Evolutionary conservation across 2,113 vertebrate genomes (phyloP).

Genomic region (Syngnathus typhle): DNA sequence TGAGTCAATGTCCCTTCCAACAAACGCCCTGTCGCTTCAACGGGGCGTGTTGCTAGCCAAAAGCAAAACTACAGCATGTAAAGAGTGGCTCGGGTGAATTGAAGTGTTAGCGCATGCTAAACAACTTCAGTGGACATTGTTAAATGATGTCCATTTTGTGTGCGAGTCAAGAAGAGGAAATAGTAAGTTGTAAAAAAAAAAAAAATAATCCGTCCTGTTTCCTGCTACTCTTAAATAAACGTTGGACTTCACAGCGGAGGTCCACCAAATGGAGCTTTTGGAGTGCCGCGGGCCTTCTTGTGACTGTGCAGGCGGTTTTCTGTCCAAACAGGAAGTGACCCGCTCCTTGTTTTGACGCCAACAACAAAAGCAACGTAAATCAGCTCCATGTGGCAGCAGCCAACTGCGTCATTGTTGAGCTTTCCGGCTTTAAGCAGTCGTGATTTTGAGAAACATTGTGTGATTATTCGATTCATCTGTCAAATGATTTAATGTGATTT

Average conservation of each 20-base stretch:
- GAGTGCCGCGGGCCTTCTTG: constrained; percentile 34
- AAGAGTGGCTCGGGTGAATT: too few species aligned
- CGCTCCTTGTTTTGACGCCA: constrained; percentile 13
- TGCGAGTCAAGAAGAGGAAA: neutral
- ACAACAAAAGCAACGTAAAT: constrained; percentile 43
- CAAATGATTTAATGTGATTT: too few species aligned
- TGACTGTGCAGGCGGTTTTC: constrained; percentile 40
- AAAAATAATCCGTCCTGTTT: neutral
- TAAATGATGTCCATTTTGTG: neutral
- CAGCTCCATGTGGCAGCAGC: constrained; percentile 10
- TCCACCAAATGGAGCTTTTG: neutral
- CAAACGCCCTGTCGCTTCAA: too few species aligned
- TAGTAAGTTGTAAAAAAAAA: neutral
- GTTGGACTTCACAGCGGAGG: neutral
- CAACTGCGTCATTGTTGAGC: neutral
- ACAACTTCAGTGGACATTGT: neutral
- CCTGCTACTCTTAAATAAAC: neutral
- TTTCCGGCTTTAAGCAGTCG: too few species aligned
- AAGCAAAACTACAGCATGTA: too few species aligned
- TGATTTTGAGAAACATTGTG: too few species aligned
- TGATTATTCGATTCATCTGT: too few species aligned
- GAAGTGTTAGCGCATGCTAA: too few species aligned
- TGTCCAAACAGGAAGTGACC: constrained; percentile 59
- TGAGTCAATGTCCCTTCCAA: neutral
- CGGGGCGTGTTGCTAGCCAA: too few species aligned